Evolutionary conservation across 2,888 invertebrate species (phyloP).

Genomic region (Drosophila subquinaria): DNA sequence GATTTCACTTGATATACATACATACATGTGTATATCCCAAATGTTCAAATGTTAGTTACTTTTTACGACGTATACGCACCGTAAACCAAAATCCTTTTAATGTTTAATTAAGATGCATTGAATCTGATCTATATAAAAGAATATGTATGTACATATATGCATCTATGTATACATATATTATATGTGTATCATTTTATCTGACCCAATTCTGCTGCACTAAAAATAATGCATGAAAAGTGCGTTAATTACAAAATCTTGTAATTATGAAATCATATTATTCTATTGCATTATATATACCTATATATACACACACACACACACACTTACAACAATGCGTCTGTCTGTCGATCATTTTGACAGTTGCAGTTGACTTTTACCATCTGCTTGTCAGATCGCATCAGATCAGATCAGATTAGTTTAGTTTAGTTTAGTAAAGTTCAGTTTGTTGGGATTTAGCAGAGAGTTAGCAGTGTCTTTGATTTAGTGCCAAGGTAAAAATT

Average conservation of each 20-base stretch:
- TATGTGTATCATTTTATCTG: conserved; percentile 8
- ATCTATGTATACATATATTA: not conserved
- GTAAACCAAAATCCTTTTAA: not conserved
- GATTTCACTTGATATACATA: not conserved
- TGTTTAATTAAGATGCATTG: not conserved
- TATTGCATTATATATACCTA: not conserved
- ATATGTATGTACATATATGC: not conserved
- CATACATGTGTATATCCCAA: not conserved
- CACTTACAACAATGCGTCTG: conserved; percentile 14
- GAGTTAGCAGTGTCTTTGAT: conserved; percentile 41
- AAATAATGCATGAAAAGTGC: conserved; percentile 7
- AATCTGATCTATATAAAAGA: not conserved
- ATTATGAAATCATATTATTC: conserved; percentile 28
- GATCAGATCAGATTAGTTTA: conserved; percentile 8
- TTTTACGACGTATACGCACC: conserved; percentile 27
- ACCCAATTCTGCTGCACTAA: conserved; percentile 27
- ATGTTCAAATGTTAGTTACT: not conserved
- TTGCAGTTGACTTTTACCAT: conserved; percentile 35
- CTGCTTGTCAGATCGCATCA: conserved; percentile 18
- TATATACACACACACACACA: conserved; percentile 10
- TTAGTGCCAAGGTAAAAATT: conserved; percentile 74
- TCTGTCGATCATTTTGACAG: conserved; percentile 43
- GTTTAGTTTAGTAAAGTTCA: conserved; percentile 7
- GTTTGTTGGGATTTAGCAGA: conserved; percentile 5
- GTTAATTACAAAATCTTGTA: conserved; percentile 11